These are phyloP conservation scores for Drosophila picticornis DNA, from an alignment of 2,888 invertebrate species.

Conservation along the genomic window DNA sequence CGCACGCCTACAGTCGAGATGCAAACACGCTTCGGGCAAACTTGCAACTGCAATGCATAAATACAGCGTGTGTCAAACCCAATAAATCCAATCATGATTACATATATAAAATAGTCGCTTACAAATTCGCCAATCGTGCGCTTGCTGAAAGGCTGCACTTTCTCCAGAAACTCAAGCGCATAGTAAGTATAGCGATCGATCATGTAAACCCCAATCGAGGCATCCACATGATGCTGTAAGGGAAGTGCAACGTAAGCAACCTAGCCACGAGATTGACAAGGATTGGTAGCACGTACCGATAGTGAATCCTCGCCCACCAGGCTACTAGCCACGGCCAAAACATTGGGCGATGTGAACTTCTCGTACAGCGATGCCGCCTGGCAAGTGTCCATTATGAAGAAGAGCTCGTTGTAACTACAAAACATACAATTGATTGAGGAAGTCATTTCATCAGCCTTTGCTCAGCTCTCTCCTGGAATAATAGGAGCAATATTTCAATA, in stretches of 20 bases:
- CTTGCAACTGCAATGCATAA: conserved; percentile 89
- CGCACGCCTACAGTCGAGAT: conserved; percentile 98
- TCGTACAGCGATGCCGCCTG: conserved; percentile 99
- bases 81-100: neutral
- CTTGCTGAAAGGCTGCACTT: conserved; percentile 94
- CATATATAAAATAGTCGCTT: conserved; percentile 78
- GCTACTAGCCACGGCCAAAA: conserved; percentile 98
- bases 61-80: conserved; percentile 1
- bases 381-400: conserved; percentile 99
- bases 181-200: conserved; percentile 99
- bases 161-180: conserved; percentile 97
- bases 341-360: conserved; percentile 98
- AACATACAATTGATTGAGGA: neutral
- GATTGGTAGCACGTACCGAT: conserved; percentile 88
- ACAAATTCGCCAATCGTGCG: conserved; percentile 97
- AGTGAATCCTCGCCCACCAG: conserved; percentile 98
- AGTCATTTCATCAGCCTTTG: neutral
- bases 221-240: conserved; percentile 97
- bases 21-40: conserved; percentile 97
- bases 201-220: conserved; percentile 99
- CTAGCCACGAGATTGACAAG: neutral
- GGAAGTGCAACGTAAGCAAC: neutral
- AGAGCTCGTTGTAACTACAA: conserved; percentile 97
- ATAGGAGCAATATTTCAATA: neutral
- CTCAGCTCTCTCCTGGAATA: neutral